These are phyloP conservation scores for Diloba caeruleocephala DNA, from an alignment of 2,888 invertebrate species.

Conservation along the genomic window DNA sequence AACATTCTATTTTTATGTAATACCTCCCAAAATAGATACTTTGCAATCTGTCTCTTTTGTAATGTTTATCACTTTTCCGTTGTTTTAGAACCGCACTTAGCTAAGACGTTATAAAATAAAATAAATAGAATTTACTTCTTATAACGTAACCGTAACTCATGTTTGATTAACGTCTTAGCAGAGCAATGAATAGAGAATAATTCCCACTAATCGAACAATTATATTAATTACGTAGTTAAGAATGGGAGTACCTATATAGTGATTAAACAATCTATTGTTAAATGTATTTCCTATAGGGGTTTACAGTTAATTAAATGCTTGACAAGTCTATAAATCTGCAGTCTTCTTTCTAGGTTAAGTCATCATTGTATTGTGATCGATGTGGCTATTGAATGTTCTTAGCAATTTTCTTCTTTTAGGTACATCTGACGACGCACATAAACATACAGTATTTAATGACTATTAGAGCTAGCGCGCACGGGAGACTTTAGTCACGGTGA, in stretches of 20 bases:
- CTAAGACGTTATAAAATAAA: slow-evolving; percentile 30
- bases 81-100: slow-evolving; percentile 33
- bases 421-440: slow-evolving; percentile 21
- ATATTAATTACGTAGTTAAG: slow-evolving; percentile 57
- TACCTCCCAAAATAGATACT: slow-evolving; percentile 58
- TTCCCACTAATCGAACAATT: slow-evolving; percentile 67
- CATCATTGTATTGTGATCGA: slow-evolving; percentile 50
- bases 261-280: slow-evolving; percentile 62
- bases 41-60: slow-evolving; percentile 44
- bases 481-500: too few relatives aligned
- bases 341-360: slow-evolving; percentile 44
- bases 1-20: slow-evolving; percentile 63
- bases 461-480: too few relatives aligned
- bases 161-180: slow-evolving; percentile 57
- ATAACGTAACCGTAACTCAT: slow-evolving; percentile 48
- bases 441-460: slow-evolving; percentile 23
- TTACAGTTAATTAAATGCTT: slow-evolving; percentile 47
- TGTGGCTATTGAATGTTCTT: slow-evolving; percentile 36
- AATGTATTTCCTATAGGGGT: slow-evolving; percentile 54
- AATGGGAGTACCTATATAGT: slow-evolving; percentile 49
- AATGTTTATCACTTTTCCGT: slow-evolving; percentile 45
- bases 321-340: slow-evolving; percentile 50
- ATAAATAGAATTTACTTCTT: slow-evolving; percentile 27
- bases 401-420: slow-evolving; percentile 29
- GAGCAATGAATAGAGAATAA: slow-evolving; percentile 63